phyloP scores from a whole-genome alignment of 2,888 invertebrate genomes.

The Endotricha flammealis region DNA sequence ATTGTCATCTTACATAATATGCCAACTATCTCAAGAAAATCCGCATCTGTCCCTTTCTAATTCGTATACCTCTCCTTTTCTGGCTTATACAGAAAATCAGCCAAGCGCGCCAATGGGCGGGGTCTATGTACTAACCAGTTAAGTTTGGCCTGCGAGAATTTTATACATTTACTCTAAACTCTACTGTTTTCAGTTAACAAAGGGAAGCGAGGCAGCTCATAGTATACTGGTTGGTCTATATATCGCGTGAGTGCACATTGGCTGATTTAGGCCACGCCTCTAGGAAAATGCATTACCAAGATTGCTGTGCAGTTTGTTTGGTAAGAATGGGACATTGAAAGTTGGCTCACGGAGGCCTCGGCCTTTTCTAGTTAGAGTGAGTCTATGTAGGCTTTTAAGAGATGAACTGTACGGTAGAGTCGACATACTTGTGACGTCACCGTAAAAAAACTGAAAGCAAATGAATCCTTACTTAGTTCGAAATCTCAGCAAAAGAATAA shows the following conservation, averaged over 20 bases:
- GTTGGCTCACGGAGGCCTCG: constrained; percentile 44
- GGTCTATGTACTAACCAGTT: constrained; percentile 40
- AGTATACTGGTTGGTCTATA: constrained; percentile 54
- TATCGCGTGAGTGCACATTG: constrained; percentile 78
- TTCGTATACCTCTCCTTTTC: constrained; percentile 47
- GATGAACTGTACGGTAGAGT: constrained; percentile 11
- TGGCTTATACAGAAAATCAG: constrained; percentile 46
- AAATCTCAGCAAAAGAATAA: too few relatives aligned
- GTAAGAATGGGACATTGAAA: constrained; percentile 47
- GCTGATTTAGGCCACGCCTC: constrained; percentile 72
- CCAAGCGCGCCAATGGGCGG: constrained; percentile 71
- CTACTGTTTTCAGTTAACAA: constrained; percentile 29
- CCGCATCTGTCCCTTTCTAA: constrained; percentile 51
- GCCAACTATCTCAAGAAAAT: constrained; percentile 74
- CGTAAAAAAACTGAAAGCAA: too few relatives aligned
- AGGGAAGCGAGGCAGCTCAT: constrained; percentile 37
- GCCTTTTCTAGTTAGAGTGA: constrained; percentile 42
- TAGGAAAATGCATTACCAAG: constrained; percentile 74
- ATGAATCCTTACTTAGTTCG: too few relatives aligned
- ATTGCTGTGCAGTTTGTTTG: constrained; percentile 69
- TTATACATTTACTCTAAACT: constrained; percentile 34
- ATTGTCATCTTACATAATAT: constrained; percentile 63
- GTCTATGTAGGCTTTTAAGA: constrained; percentile 25
- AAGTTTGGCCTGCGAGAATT: constrained; percentile 47
- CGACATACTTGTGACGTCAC: constrained; percentile 4